A percentile compares a stretch with the other conserved stretches of the same genome.
Evolutionary conservation across 2,797 vertebrate genomes (phyloP).

Genomic region (Sebastes trivittatus): DNA sequence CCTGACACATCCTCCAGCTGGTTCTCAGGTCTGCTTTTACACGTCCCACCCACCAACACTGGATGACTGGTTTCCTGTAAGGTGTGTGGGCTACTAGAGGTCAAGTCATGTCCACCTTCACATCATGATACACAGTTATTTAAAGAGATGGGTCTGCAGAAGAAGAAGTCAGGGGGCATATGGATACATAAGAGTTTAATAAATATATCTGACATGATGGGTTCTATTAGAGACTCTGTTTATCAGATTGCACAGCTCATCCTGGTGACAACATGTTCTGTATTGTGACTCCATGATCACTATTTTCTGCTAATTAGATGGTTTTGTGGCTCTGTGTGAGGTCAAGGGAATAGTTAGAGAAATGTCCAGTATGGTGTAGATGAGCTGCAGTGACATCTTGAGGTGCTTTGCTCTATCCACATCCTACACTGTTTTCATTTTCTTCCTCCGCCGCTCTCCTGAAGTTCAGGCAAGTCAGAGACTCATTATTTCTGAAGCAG

Average conservation of each 20-base stretch:
- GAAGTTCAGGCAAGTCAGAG: neutral
- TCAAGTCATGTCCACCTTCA: neutral
- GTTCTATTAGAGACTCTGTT: neutral
- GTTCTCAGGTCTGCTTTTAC: neutral
- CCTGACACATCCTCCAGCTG: neutral
- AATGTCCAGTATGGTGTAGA: neutral
- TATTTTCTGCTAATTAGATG: neutral
- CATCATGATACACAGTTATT: neutral
- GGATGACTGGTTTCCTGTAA: neutral
- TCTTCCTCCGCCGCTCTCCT: neutral
- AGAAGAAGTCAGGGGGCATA: neutral
- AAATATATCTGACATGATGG: neutral
- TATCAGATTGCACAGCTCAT: neutral
- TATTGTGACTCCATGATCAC: too few species aligned
- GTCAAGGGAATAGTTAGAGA: neutral
- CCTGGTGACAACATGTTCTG: neutral
- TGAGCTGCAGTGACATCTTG: conserved; percentile 1
- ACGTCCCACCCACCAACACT: neutral
- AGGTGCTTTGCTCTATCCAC: neutral
- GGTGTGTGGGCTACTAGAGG: neutral
- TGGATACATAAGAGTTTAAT: neutral
- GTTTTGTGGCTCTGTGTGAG: neutral
- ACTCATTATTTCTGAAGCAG: neutral
- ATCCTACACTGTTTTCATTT: neutral
- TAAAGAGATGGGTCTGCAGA: neutral